These are phyloP conservation scores for Drosophila sproati DNA, from an alignment of 1,140 invertebrate genomes.

Conservation along the genomic window DNA sequence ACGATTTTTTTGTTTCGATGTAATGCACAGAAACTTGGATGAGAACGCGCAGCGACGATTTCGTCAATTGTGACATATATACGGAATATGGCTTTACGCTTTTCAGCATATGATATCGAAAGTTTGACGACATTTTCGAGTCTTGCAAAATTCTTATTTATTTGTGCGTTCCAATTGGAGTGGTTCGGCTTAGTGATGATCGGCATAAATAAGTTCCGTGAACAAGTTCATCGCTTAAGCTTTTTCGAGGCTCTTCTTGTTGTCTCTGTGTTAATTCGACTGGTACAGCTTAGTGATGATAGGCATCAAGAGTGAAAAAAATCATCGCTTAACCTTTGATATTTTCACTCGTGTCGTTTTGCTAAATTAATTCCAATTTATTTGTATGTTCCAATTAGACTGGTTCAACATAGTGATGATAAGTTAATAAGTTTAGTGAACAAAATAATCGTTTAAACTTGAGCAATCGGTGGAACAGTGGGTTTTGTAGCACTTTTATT, in stretches of 20 bases:
- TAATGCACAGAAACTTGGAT: constrained; percentile 84
- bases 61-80: constrained; percentile 67
- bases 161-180: constrained; percentile 1
- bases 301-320: no score
- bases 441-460: constrained; percentile 8
- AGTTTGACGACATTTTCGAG: constrained; percentile 59
- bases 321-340: no score
- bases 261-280: no score
- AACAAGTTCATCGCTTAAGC: constrained; percentile 17
- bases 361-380: background rate
- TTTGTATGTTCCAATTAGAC: constrained; percentile 4
- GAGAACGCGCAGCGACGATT: constrained; percentile 74
- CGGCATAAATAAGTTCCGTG: background rate
- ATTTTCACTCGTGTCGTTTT: no score
- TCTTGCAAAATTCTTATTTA: background rate
- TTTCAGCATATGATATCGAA: constrained; percentile 65
- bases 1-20: constrained; percentile 78
- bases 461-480: background rate
- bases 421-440: background rate
- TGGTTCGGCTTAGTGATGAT: constrained; percentile 27
- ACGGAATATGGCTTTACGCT: constrained; percentile 59
- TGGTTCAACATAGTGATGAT: constrained; percentile 28
- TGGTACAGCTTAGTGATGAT: no score
- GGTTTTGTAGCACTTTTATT: background rate
- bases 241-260: no score